Evolutionary conservation across 1,140 invertebrate genomes (phyloP).

Genomic region (Procambarus clarkii): DNA sequence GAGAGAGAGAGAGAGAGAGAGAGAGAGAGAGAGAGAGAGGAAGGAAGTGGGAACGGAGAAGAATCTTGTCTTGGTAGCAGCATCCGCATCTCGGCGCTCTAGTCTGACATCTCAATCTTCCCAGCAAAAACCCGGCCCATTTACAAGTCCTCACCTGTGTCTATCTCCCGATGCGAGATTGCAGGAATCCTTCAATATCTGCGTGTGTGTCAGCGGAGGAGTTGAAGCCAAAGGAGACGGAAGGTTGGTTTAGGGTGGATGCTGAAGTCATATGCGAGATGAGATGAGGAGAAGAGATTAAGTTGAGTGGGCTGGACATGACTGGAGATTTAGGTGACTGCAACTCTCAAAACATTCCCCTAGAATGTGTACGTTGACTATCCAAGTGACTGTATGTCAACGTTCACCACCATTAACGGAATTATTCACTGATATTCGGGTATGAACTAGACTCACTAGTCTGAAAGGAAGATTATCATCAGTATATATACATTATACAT

Average conservation of each 20-base stretch:
- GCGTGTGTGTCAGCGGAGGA: not conserved
- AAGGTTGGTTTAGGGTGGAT: not conserved
- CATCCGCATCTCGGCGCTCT: not conserved
- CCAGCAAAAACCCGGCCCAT: constrained; percentile 54
- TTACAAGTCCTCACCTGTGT: constrained; percentile 43
- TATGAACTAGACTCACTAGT: no score
- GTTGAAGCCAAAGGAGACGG: not conserved
- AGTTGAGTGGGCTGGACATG: no score
- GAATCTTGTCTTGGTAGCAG: not conserved
- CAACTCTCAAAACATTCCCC: no score
- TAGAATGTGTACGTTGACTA: no score
- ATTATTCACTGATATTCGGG: no score
- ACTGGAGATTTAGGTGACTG: no score
- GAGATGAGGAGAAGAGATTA: not conserved
- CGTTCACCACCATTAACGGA: no score
- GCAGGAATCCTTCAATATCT: not conserved
- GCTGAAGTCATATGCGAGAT: not conserved
- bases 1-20: no score
- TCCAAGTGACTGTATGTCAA: no score
- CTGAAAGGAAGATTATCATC: no score
- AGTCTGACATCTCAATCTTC: constrained; percentile 34
- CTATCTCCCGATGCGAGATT: constrained; percentile 20
- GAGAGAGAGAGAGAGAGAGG: no score
- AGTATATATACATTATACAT: no score
- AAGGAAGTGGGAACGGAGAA: not conserved